A percentile compares a stretch with the other conserved stretches of the same genome.
phyloP scores from a whole-genome alignment of 2,797 vertebrate species.

The Pipistrellus pipistrellus region DNA sequence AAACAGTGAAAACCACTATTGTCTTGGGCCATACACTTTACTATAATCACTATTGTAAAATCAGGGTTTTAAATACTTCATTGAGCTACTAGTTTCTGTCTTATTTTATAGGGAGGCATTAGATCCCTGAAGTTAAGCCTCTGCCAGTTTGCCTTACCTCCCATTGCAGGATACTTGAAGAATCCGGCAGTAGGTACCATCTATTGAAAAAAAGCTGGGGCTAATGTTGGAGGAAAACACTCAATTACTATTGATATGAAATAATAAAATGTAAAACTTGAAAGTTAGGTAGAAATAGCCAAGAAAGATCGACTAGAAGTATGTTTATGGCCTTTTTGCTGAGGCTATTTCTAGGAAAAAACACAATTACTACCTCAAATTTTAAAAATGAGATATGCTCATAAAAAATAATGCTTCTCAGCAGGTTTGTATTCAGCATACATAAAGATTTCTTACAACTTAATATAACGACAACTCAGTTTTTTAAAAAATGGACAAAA shows the following conservation, averaged over 20 bases:
- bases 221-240: not conserved
- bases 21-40: not conserved
- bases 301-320: not conserved
- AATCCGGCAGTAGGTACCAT: not conserved
- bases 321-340: not conserved
- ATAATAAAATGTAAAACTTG: slow-evolving; percentile 33
- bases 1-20: not conserved
- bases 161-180: not conserved
- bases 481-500: not conserved
- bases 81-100: not conserved
- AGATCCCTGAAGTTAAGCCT: not conserved
- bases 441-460: not conserved
- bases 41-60: not conserved
- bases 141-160: not conserved
- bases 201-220: not conserved
- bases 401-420: not conserved
- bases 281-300: not conserved
- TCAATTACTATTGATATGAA: not conserved
- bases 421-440: not conserved
- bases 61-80: not conserved
- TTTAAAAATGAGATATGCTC: not conserved
- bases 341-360: not conserved
- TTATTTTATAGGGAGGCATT: not conserved
- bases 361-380: not conserved
- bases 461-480: not conserved